Conservation (phyloP, 2,113 vertebrate genomes). For the Ellobius talpinus region DNA sequence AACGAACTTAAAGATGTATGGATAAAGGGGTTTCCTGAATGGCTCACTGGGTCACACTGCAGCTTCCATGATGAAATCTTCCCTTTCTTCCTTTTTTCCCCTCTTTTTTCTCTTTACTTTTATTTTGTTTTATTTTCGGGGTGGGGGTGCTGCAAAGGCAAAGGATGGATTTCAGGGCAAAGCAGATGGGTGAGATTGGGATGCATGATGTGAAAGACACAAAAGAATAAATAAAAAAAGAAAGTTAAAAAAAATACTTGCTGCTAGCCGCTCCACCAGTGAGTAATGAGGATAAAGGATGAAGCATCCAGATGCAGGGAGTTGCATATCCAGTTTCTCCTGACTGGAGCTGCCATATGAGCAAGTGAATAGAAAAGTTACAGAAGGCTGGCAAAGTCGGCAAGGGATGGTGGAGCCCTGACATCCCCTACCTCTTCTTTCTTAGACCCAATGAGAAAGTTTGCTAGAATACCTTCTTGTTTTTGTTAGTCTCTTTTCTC, state of each 20-base stretch:
- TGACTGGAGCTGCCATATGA: neutral
- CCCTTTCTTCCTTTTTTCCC: neutral
- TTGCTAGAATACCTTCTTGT: neutral
- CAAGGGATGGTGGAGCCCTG: neutral
- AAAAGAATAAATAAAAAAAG: neutral
- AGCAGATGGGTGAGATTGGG: neutral
- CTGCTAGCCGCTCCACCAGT: neutral
- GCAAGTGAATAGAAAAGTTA: neutral
- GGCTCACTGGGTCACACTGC: neutral
- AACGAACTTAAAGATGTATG: neutral
- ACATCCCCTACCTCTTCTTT: neutral
- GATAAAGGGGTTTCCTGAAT: neutral
- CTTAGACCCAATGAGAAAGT: neutral
- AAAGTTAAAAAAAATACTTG: neutral
- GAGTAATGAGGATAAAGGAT: slow-evolving; percentile 6
- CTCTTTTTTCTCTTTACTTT: neutral
- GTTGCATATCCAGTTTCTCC: neutral
- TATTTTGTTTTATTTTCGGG: neutral
- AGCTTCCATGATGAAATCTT: neutral
- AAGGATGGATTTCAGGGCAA: neutral
- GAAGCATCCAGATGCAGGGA: neutral
- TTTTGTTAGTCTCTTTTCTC: neutral
- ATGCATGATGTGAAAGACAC: neutral
- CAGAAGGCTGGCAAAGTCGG: neutral
- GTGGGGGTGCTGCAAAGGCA: neutral